Base-by-base conservation (phyloP, 2,113 vertebrate genomes). In the Corapipo altera region DNA sequence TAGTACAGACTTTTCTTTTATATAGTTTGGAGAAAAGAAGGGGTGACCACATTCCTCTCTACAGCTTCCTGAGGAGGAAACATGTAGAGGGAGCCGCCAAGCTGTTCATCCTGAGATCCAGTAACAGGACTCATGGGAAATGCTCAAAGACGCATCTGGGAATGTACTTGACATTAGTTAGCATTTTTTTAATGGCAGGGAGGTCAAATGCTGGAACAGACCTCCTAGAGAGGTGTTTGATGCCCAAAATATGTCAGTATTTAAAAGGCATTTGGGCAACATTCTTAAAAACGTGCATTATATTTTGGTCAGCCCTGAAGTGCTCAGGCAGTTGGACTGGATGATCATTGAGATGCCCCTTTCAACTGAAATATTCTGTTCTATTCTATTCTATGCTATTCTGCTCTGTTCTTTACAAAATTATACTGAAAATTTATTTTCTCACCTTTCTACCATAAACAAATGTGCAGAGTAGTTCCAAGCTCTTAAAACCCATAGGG, bases 121-220 rank as follows among this genome's bases (percentile, higher is more conserved):
- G 6, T 14, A 8, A 26, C 6, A 46, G 12, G 3, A 46, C 4
- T 1, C 1, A 0, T 37, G 8, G n/a, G 41, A 62, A 28, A 22
- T 4, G 9, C 8, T 49, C 27, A 77, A 64, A 49, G 13, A 5
- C 72, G 9, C 6, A 14, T n/a, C 8, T 44, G 24, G 4, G 3
- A 24, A 18, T 6, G 11, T 48, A 39, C 9, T 54, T 52, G 27
- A 28, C 27, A 27, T 48, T 43, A 72, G 9, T 30, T 62, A 62
- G 2, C 8, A 43, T 52, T 72, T 72, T 48, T 64, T 58, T 57
- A 73, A 58, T 15, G 11, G 12, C 11, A 49, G 5, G 17, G 18
- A 11, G 32, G 41, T 58, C 11, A 43, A 65, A 58, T 14, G 1
- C n/a, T 75, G 61, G 4, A 82, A 41, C 6, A 33, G 23, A 22